Evolutionary conservation across 2,888 invertebrate genomes (phyloP), one percentile per base, ranked within the genome.

Genomic region (Laothoe populi): DNA sequence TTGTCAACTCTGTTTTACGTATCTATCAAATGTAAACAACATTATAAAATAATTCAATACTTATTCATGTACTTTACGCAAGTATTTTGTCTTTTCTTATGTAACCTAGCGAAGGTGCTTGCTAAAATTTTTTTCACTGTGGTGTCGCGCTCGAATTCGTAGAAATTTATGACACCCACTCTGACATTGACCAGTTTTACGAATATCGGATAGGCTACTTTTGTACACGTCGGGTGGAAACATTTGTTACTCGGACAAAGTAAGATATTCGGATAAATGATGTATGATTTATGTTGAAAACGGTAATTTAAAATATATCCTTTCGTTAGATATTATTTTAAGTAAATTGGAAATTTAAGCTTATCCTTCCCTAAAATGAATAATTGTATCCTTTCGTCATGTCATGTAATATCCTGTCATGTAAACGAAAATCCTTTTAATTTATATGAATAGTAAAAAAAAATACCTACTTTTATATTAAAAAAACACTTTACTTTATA

Each of bases 61-160:
- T 8, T 21, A 24, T 16, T 26, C 42, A 7, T 58, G 58, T 58
- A 53, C 40, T 60, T 31, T 21, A 49, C 23, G 40, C 5, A 4
- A 31, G 11, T 48, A 40, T 40, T 45, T n/a, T 46, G 24, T 53
- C 26, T 48, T 59, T n/a, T 60, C 21, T 61, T 53, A 53, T 53
- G 26, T 40, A 61, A 19, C 38, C n/a, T 40, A 67, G 79, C 77
- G 75, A 81, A 79, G 79, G 77, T 77, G 80, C 74, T 76, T 77
- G 78, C 78, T 79, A 80, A 82, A 86, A 91, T 89, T 89, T 90
- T 90, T 89, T 82, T 84, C 86, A 83, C 85, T 82, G 80, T 81
- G 70, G 81, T 85, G 91, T 91, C 90, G 82, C 73, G 76, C 77
- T 75, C 76, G 82, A 86, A 91, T 90, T 90, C 90, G 83, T 78